Evolutionary conservation across 2,888 invertebrate species (phyloP).

Genomic region (Unio pictorum): DNA sequence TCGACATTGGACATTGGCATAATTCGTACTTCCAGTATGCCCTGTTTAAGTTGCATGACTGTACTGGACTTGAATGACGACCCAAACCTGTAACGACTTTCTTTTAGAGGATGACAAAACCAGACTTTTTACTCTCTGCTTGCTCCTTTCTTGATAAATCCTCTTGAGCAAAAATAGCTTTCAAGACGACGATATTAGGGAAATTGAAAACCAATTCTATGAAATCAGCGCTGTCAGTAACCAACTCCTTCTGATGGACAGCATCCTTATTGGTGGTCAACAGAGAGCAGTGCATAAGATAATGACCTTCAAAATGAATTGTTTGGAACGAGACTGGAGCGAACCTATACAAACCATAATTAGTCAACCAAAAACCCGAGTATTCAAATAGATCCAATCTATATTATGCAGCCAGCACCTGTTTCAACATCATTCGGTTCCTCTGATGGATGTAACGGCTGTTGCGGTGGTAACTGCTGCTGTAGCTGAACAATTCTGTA

Average conservation of each 20-base stretch:
- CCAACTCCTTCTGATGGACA: constrained; percentile 20
- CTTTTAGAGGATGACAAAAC: constrained; percentile 19
- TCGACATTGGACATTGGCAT: no score
- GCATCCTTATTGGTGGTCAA: constrained; percentile 13
- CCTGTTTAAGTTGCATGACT: constrained; percentile 25
- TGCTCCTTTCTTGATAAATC: constrained; percentile 21
- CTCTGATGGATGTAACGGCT: no score
- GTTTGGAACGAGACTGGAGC: no score
- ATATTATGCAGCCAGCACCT: no score
- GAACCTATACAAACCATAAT: no score
- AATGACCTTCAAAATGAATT: no score
- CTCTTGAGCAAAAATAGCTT: constrained; percentile 29
- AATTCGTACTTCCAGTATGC: constrained; percentile 10
- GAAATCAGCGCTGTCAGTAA: constrained; percentile 18
- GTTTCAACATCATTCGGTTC: no score
- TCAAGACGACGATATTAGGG: constrained; percentile 18
- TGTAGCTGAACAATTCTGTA: no score
- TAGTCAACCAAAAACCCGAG: no score
- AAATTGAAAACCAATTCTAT: constrained; percentile 23
- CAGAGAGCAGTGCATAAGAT: no score
- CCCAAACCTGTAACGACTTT: constrained; percentile 1
- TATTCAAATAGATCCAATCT: no score
- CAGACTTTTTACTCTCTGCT: constrained; percentile 16
- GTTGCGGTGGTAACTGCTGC: no score
- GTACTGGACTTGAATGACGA: constrained; percentile 24